Evolutionary conservation across 2,113 vertebrate species (phyloP).

Genomic region (Saguinus imperator): DNA sequence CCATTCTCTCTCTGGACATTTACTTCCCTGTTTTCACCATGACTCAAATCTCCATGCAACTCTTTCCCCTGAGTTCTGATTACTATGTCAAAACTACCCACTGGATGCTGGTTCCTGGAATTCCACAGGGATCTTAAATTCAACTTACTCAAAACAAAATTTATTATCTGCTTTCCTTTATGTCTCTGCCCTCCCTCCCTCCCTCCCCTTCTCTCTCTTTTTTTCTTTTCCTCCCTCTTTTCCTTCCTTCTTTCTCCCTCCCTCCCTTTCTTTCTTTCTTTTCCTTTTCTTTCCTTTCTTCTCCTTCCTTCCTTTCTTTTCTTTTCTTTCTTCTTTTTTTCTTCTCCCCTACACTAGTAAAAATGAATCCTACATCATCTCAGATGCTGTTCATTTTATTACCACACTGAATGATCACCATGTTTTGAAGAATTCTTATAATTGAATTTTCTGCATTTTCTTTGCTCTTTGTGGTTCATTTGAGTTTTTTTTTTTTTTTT

Average conservation of each 20-base stretch:
- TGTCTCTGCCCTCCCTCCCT: not conserved
- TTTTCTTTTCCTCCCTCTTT: no score
- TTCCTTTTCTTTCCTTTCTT: no score
- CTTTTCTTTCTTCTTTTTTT: no score
- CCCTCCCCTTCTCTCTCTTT: no score
- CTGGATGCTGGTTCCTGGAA: not conserved
- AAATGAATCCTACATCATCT: not conserved
- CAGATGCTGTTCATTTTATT: not conserved
- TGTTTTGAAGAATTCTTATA: not conserved
- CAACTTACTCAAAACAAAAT: not conserved
- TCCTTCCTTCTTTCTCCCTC: no score
- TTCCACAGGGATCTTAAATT: not conserved
- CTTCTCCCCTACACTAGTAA: not conserved
- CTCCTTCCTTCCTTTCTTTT: no score
- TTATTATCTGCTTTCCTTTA: not conserved
- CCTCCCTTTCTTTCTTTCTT: fast-evolving
- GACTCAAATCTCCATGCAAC: not conserved
- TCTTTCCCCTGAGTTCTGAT: not conserved
- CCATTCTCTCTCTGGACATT: not conserved
- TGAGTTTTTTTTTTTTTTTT: no score
- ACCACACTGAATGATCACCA: not conserved
- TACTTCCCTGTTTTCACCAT: not conserved
- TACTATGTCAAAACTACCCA: not conserved
- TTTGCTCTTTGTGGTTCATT: not conserved
- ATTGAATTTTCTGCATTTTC: not conserved